A percentile compares a stretch with the other conserved stretches of the same genome.
Conservation (phyloP, 2,797 vertebrate species). For the Dipus sagitta region DNA sequence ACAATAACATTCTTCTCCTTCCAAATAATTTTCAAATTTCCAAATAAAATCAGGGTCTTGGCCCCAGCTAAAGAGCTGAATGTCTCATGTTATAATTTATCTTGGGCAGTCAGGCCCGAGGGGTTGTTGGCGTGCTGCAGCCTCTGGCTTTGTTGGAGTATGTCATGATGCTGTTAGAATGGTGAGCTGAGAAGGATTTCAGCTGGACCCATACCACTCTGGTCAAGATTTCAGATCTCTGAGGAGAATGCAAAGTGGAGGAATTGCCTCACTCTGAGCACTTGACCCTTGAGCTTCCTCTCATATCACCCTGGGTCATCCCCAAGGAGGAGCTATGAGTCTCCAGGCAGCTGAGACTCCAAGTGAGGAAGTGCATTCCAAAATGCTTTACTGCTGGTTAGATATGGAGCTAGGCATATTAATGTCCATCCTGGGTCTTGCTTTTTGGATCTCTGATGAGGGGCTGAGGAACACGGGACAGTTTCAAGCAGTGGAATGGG, state of each 20-base stretch:
- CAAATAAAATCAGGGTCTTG: conserved; percentile 67
- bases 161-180: neutral
- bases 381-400: neutral
- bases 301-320: neutral
- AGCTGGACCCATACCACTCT: neutral
- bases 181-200: neutral
- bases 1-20: conserved; percentile 69
- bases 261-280: neutral
- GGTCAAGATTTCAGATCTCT: neutral
- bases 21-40: conserved; percentile 21
- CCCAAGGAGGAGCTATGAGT: neutral
- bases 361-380: neutral
- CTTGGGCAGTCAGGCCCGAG: neutral
- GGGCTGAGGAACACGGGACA: neutral
- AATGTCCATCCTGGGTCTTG: too few relatives aligned
- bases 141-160: neutral
- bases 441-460: neutral
- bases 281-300: neutral
- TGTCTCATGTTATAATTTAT: conserved; percentile 37
- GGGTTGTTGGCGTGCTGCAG: neutral
- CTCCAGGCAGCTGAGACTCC: neutral
- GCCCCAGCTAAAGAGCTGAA: conserved; percentile 48
- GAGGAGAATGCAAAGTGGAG: neutral
- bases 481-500: neutral
- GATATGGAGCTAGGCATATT: neutral